Conservation (phyloP, 1,140 invertebrate species). For the Drosophila guanche region DNA sequence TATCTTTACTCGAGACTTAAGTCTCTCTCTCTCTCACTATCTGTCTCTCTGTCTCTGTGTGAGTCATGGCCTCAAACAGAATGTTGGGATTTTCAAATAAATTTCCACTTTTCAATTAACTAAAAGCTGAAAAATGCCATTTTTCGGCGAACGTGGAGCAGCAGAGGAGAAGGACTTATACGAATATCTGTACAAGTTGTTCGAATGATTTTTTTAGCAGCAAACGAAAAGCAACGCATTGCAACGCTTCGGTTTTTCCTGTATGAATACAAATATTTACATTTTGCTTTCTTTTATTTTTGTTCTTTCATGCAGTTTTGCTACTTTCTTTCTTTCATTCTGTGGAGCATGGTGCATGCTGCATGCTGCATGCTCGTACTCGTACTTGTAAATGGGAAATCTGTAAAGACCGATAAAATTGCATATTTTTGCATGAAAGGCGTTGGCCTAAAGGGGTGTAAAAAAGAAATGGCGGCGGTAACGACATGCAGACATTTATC, state of each 20-base stretch:
- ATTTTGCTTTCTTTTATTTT: constrained; percentile 51
- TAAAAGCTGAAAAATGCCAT: constrained; percentile 71
- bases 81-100: constrained; percentile 67
- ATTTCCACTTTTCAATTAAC: constrained; percentile 79
- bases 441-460: constrained; percentile 30
- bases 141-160: constrained; percentile 17
- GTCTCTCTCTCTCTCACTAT: constrained; percentile 9
- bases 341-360: background rate
- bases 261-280: constrained; percentile 77
- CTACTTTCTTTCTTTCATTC: constrained; percentile 19
- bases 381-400: constrained; percentile 49
- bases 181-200: constrained; percentile 19
- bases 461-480: constrained; percentile 6
- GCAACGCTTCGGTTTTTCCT: constrained; percentile 42
- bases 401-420: constrained; percentile 82
- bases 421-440: constrained; percentile 80
- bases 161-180: constrained; percentile 24
- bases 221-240: constrained; percentile 32
- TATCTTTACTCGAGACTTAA: constrained; percentile 33
- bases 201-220: constrained; percentile 45
- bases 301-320: constrained; percentile 30
- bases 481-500: constrained; percentile 53
- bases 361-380: no score
- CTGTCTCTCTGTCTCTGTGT: constrained; percentile 14
- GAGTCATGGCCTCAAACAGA: constrained; percentile 33